Evolutionary conservation across 2,888 invertebrate genomes (phyloP).

Genomic region (Sclerodermus sp.): DNA sequence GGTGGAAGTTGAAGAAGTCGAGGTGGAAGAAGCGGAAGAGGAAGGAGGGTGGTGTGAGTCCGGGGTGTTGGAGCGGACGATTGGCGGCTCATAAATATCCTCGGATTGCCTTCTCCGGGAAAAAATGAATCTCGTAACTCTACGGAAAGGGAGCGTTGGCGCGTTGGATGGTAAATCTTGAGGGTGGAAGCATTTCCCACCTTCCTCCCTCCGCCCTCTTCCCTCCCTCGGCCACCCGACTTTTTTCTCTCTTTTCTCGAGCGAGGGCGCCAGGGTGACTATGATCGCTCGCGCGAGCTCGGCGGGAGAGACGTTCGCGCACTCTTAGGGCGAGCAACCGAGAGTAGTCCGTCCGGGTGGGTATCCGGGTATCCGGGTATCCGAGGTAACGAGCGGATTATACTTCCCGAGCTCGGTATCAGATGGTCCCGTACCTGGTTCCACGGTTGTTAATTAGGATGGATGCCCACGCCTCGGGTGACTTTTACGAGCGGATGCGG

Average conservation of each 20-base stretch:
- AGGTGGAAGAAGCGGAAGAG: no score
- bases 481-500: slow-evolving; percentile 55
- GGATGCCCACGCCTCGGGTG: slow-evolving; percentile 56
- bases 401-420: slow-evolving; percentile 47
- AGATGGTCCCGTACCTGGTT: slow-evolving; percentile 54
- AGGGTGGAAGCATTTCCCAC: slow-evolving; percentile 2
- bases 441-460: slow-evolving; percentile 57
- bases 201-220: neutral
- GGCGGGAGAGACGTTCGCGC: slow-evolving; percentile 24
- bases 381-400: slow-evolving; percentile 53
- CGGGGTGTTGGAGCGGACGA: no score
- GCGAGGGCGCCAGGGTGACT: slow-evolving; percentile 3
- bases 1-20: no score
- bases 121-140: slow-evolving; percentile 5
- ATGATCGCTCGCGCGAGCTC: neutral
- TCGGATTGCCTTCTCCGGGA: neutral
- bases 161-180: slow-evolving; percentile 20
- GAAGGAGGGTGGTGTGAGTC: no score
- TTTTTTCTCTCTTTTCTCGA: neutral
- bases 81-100: slow-evolving; percentile 1
- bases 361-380: no score
- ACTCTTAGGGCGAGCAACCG: no score
- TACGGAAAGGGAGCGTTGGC: slow-evolving; percentile 10
- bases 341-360: no score
- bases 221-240: slow-evolving; percentile 2